phyloP scores from a whole-genome alignment of 2,113 vertebrate species.

The Pimephales promelas region DNA sequence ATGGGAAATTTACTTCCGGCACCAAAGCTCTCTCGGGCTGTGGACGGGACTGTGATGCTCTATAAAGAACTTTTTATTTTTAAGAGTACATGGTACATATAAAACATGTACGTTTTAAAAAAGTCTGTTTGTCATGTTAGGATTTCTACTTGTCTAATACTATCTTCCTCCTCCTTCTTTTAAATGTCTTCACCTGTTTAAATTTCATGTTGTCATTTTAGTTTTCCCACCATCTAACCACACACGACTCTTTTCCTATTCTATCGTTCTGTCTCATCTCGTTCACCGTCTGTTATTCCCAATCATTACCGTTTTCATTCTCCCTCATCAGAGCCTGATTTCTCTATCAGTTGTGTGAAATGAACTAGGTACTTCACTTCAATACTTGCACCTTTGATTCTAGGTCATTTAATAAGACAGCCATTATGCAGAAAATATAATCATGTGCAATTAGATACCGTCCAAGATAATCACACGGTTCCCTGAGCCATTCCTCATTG shows the following conservation, averaged over 20 bases:
- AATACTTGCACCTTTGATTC: constrained; percentile 58
- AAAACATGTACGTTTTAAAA: too few species aligned
- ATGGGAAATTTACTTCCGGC: too few species aligned
- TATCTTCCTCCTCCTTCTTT: too few species aligned
- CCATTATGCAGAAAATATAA: constrained; percentile 66
- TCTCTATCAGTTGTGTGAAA: constrained; percentile 1
- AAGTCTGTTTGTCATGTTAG: background rate
- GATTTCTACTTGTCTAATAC: background rate
- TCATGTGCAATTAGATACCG: constrained; percentile 68
- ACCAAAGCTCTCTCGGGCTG: too few species aligned
- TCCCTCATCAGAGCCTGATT: background rate
- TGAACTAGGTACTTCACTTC: constrained; percentile 27
- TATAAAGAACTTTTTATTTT: too few species aligned
- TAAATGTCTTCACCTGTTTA: background rate
- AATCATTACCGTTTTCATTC: background rate
- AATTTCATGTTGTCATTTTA: background rate
- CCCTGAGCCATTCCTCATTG: constrained; percentile 57
- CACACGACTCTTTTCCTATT: background rate
- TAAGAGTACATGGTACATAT: background rate
- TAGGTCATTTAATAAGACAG: constrained; percentile 57
- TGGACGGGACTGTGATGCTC: too few species aligned
- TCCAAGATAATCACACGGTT: constrained; percentile 61
- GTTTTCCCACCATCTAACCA: background rate
- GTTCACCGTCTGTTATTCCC: background rate
- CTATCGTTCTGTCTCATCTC: constrained; percentile 46